phyloP scores from a whole-genome alignment of 1,140 invertebrate genomes.

The Diachasmimorpha longicaudata region DNA sequence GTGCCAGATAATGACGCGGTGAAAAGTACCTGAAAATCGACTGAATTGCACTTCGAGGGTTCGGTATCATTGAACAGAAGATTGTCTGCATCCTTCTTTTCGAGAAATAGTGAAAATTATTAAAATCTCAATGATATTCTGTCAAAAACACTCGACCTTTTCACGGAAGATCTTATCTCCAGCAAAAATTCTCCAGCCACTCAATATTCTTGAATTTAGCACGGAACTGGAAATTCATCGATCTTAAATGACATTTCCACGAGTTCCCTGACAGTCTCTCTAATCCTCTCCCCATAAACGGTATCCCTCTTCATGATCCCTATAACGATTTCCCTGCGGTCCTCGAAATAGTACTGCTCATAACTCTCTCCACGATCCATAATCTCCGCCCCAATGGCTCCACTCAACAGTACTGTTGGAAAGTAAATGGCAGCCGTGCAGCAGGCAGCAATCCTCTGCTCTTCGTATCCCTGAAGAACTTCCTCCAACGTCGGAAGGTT shows the following conservation, averaged over 20 bases:
- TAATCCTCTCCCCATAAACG: conserved; percentile 40
- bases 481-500: conserved; percentile 46
- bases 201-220: background rate
- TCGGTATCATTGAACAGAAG: conserved; percentile 59
- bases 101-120: background rate
- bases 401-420: conserved; percentile 49
- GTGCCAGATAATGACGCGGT: conserved; percentile 59
- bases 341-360: conserved; percentile 37
- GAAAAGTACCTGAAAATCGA: conserved; percentile 68
- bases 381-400: conserved; percentile 31
- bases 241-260: conserved; percentile 36
- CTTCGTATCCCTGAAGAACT: conserved; percentile 45
- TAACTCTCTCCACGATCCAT: conserved; percentile 39
- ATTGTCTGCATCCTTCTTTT: too few species aligned
- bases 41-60: conserved; percentile 62
- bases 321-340: conserved; percentile 38
- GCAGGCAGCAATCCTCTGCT: conserved; percentile 47
- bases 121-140: too few species aligned
- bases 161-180: too few species aligned
- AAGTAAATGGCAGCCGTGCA: conserved; percentile 45
- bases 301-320: conserved; percentile 40
- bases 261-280: conserved; percentile 46
- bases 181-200: too few species aligned
- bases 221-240: background rate
- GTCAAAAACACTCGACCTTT: too few species aligned